Conservation (phyloP, 2,888 invertebrate species). For the Cataglyphis altisquamis region DNA sequence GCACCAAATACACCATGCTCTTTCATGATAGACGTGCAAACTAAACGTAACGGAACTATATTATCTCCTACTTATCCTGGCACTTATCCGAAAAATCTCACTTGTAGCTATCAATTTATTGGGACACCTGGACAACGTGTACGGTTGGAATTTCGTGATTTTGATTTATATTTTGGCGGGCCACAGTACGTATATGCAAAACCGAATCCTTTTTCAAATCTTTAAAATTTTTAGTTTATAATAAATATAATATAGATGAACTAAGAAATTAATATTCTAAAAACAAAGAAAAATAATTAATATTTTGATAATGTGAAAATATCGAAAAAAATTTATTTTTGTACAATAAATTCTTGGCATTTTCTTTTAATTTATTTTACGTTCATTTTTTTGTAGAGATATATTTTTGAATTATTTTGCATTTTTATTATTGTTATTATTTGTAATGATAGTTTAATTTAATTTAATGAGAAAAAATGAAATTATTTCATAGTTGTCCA, state of each 20-base stretch:
- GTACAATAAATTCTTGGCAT: background rate
- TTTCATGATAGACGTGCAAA: conserved; percentile 92
- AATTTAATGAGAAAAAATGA: background rate
- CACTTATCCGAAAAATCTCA: conserved; percentile 98
- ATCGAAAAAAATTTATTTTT: background rate
- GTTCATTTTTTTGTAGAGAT: conserved; percentile 2
- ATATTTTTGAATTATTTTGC: background rate
- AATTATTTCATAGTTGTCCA: conserved; percentile 93
- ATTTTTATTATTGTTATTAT: background rate
- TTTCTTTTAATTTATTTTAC: background rate
- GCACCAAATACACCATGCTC: conserved; percentile 95
- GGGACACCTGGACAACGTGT: conserved; percentile 96
- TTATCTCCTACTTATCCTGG: conserved; percentile 99
- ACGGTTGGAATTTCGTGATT: conserved; percentile 98
- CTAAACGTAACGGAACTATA: conserved; percentile 93
- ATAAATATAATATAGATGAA: background rate
- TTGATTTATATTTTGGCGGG: conserved; percentile 99
- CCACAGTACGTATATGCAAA: conserved; percentile 93
- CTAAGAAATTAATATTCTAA: background rate
- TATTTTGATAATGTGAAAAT: background rate
- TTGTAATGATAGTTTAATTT: background rate
- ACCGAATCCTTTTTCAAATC: background rate
- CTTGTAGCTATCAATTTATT: conserved; percentile 97
- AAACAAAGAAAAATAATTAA: background rate
- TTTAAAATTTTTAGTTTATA: background rate